phyloP scores from a whole-genome alignment of 2,888 invertebrate species.

The Epinotia demarniana region DNA sequence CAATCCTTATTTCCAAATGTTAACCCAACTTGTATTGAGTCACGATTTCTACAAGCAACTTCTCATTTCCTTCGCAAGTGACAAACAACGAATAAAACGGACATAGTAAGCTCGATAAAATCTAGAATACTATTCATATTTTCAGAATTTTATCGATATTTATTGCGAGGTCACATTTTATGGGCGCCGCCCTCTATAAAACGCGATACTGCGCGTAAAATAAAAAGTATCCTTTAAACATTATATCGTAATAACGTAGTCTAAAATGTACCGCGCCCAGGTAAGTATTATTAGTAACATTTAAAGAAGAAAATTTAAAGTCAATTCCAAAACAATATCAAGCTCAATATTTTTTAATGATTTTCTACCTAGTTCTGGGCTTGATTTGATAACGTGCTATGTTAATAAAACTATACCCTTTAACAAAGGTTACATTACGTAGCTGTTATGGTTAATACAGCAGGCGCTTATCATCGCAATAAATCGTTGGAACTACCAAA shows the following conservation, averaged over 20 bases:
- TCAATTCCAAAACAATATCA: too few relatives aligned
- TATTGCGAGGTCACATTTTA: slow-evolving; percentile 45
- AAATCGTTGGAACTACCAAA: too few relatives aligned
- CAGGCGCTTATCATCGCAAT: too few relatives aligned
- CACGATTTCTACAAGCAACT: slow-evolving; percentile 8
- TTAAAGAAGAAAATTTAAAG: neutral
- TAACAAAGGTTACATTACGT: too few relatives aligned
- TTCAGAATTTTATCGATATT: slow-evolving; percentile 42
- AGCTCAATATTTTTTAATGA: too few relatives aligned
- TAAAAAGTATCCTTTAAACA: slow-evolving; percentile 30
- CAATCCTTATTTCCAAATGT: neutral
- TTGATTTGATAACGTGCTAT: too few relatives aligned
- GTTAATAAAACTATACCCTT: too few relatives aligned
- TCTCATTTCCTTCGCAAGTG: slow-evolving; percentile 19
- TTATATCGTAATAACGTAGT: slow-evolving; percentile 19
- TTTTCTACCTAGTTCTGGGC: too few relatives aligned
- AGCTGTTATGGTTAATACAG: too few relatives aligned
- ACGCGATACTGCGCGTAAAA: slow-evolving; percentile 31
- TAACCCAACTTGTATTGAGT: slow-evolving; percentile 12
- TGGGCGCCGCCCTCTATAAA: slow-evolving; percentile 32
- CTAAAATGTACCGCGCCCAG: slow-evolving; percentile 12
- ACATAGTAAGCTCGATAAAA: slow-evolving; percentile 45
- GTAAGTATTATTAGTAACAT: neutral
- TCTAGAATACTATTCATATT: slow-evolving; percentile 45
- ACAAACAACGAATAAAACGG: slow-evolving; percentile 38